Evolutionary conservation across 2,888 invertebrate genomes (phyloP).

Genomic region (Biston betularia): DNA sequence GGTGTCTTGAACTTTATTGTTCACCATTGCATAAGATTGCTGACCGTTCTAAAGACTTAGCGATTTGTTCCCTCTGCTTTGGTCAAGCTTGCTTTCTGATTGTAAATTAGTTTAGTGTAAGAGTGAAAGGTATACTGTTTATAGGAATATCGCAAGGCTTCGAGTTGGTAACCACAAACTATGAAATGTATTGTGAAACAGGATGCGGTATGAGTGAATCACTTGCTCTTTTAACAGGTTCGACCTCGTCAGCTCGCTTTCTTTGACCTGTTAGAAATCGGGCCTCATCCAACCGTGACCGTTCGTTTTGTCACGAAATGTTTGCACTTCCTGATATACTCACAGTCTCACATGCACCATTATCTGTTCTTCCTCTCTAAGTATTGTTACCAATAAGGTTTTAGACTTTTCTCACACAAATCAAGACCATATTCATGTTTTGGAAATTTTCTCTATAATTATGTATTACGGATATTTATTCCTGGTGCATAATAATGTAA

Average conservation of each 20-base stretch:
- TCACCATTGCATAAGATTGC: slow-evolving; percentile 60
- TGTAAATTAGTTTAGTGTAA: slow-evolving; percentile 65
- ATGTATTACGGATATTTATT: too few species aligned
- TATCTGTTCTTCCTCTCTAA: background rate
- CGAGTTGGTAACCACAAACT: slow-evolving; percentile 19
- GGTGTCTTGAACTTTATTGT: slow-evolving; percentile 66
- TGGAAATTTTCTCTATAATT: too few species aligned
- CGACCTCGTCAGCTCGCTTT: slow-evolving; percentile 67
- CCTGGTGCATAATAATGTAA: background rate
- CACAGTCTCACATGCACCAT: slow-evolving; percentile 32
- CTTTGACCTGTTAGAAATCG: slow-evolving; percentile 75
- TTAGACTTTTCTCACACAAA: background rate
- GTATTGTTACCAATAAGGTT: background rate
- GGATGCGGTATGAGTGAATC: slow-evolving; percentile 59
- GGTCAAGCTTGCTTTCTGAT: slow-evolving; percentile 62
- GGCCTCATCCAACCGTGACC: slow-evolving; percentile 60
- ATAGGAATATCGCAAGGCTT: slow-evolving; percentile 37
- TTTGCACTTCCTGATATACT: slow-evolving; percentile 31
- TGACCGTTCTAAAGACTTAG: slow-evolving; percentile 59
- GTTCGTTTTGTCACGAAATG: slow-evolving; percentile 54
- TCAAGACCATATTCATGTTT: too few species aligned
- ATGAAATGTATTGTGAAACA: slow-evolving; percentile 45
- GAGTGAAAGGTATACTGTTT: slow-evolving; percentile 63
- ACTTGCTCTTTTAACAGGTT: slow-evolving; percentile 55
- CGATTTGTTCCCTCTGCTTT: slow-evolving; percentile 56